Conservation (phyloP, 2,797 vertebrate genomes). For the Sebastes oblongus region DNA sequence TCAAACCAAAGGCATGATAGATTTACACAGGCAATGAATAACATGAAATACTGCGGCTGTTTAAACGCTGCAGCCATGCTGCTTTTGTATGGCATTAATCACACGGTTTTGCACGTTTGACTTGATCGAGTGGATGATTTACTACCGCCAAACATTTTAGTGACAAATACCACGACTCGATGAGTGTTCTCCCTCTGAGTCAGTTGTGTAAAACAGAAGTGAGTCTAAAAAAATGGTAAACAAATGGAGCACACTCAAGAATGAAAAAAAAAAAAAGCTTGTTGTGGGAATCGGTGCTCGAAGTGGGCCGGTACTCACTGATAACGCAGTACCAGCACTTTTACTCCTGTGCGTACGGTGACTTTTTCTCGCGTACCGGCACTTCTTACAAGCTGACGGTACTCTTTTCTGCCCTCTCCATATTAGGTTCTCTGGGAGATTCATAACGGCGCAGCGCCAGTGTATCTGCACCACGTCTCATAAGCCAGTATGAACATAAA, state of each 20-base stretch:
- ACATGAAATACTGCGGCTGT: conserved; percentile 42
- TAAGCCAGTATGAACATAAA: too few species aligned
- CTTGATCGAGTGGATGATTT: conserved; percentile 58
- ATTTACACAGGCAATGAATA: conserved; percentile 60
- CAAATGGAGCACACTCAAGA: not conserved
- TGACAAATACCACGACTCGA: conserved; percentile 20
- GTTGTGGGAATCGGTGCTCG: not conserved
- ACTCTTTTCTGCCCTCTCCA: too few species aligned
- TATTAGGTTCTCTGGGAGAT: too few species aligned
- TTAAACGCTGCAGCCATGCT: conserved; percentile 35
- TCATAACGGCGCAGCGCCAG: too few species aligned
- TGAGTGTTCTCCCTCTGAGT: conserved; percentile 7
- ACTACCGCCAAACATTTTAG: conserved; percentile 27
- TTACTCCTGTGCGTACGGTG: too few species aligned
- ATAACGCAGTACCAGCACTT: too few species aligned
- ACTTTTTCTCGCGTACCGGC: too few species aligned
- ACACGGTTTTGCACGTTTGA: conserved; percentile 19
- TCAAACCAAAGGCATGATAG: conserved; percentile 64
- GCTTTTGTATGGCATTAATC: conserved; percentile 48
- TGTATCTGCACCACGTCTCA: too few species aligned
- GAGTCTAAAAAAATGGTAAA: conserved; percentile 22
- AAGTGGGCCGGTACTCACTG: too few species aligned
- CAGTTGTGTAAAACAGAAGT: conserved; percentile 25
- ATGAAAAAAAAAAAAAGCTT: not conserved
- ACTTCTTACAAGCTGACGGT: too few species aligned